phyloP scores from a whole-genome alignment of 1,140 invertebrate genomes.

The Hesperophylax magnus region DNA sequence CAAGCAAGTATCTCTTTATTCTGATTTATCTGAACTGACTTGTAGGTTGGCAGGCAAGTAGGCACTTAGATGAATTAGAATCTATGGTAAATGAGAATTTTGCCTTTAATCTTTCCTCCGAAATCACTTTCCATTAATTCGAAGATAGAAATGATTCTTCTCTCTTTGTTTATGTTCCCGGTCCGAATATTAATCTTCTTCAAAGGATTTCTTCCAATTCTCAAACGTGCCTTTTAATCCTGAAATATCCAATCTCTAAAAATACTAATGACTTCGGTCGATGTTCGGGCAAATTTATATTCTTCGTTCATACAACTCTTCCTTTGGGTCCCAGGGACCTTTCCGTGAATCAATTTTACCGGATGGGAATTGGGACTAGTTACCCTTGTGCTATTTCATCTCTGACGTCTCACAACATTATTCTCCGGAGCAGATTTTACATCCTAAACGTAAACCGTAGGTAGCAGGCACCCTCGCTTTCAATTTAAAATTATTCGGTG shows the following conservation, averaged over 20 bases:
- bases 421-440: background rate
- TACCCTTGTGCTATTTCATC: background rate
- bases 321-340: background rate
- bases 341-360: constrained; percentile 23
- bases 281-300: constrained; percentile 3
- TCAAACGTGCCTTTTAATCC: too few relatives aligned
- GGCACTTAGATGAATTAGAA: too few relatives aligned
- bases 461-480: too few relatives aligned
- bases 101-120: too few relatives aligned
- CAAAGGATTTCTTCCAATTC: background rate
- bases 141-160: background rate
- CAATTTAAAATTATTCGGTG: too few relatives aligned
- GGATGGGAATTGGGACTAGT: constrained; percentile 15
- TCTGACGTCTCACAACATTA: background rate
- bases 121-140: too few relatives aligned
- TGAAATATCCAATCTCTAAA: background rate
- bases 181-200: constrained; percentile 2
- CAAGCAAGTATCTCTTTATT: too few relatives aligned
- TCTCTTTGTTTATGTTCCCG: background rate
- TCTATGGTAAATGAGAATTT: too few relatives aligned
- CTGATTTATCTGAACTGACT: too few relatives aligned
- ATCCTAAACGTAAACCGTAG: background rate
- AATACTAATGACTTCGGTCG: constrained; percentile 1
- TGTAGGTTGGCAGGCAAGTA: too few relatives aligned
- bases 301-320: background rate